phyloP scores from a whole-genome alignment of 2,888 invertebrate species.

The Thumatha senex region DNA sequence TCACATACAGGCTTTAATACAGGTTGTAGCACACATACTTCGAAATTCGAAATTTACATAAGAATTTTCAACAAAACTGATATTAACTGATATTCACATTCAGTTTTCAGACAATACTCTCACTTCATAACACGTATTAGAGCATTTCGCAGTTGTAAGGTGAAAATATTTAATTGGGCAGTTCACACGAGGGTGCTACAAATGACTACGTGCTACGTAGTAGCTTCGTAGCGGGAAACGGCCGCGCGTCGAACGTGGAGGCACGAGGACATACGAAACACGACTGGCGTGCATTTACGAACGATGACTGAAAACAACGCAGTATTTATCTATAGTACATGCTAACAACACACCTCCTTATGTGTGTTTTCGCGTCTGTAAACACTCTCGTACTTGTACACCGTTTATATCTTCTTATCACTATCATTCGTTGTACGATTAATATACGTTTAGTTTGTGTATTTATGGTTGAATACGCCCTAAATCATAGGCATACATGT shows the following conservation, averaged over 20 bases:
- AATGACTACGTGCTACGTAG: conserved; percentile 40
- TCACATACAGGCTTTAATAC: conserved; percentile 33
- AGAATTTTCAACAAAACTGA: conserved; percentile 37
- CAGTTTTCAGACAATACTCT: conserved; percentile 13
- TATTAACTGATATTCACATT: conserved; percentile 22
- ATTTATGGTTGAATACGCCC: conserved; percentile 6
- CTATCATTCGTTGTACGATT: conserved; percentile 46
- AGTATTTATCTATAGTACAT: conserved; percentile 15
- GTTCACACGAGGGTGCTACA: conserved; percentile 9
- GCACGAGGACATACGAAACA: conserved; percentile 48
- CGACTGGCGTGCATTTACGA: conserved; percentile 53
- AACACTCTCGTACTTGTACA: conserved; percentile 42
- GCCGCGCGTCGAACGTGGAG: conserved; percentile 45
- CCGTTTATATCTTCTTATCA: conserved; percentile 44
- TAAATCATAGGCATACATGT: conserved; percentile 3
- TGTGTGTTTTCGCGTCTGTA: conserved; percentile 43
- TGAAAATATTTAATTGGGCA: not conserved
- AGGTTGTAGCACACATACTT: conserved; percentile 33
- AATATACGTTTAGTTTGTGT: conserved; percentile 19
- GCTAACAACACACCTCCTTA: conserved; percentile 6
- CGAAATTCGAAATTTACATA: conserved; percentile 36
- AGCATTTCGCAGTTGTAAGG: not conserved
- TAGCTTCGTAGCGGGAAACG: conserved; percentile 50
- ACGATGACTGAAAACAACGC: conserved; percentile 39
- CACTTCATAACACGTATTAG: conserved; percentile 7